These are phyloP conservation scores for Enoplolaimus lenunculus DNA, from an alignment of 2,888 invertebrate genomes.

Conservation along the genomic window DNA sequence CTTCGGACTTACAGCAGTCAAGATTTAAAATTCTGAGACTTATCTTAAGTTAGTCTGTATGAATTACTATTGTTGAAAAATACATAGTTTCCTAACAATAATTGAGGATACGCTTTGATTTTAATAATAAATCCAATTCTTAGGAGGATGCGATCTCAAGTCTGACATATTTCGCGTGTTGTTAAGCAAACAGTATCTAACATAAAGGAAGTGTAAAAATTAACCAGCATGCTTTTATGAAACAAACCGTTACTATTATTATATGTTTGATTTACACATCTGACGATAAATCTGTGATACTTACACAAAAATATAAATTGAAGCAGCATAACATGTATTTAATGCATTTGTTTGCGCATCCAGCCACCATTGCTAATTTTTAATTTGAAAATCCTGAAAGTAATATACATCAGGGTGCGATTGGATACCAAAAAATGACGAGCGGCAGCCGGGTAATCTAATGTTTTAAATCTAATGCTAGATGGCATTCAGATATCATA, in stretches of 20 bases:
- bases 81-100: not conserved
- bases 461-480: no score
- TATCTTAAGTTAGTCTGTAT: not conserved
- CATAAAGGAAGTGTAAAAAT: no score
- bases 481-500: no score
- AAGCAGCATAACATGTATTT: conserved; percentile 28
- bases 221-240: no score
- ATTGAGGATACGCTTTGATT: not conserved
- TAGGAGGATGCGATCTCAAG: not conserved
- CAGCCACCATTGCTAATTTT: conserved; percentile 31
- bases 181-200: not conserved
- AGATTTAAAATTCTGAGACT: not conserved
- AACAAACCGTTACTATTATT: no score
- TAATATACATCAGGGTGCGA: no score
- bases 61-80: not conserved
- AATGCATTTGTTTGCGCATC: conserved; percentile 31
- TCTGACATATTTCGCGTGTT: not conserved
- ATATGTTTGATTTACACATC: not conserved
- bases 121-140: not conserved
- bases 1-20: not conserved
- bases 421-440: no score
- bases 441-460: no score
- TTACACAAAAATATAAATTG: conserved; percentile 21
- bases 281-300: not conserved
- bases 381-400: no score